These are phyloP conservation scores for Archilochus colubris DNA, from an alignment of 2,113 vertebrate genomes.

Conservation along the genomic window DNA sequence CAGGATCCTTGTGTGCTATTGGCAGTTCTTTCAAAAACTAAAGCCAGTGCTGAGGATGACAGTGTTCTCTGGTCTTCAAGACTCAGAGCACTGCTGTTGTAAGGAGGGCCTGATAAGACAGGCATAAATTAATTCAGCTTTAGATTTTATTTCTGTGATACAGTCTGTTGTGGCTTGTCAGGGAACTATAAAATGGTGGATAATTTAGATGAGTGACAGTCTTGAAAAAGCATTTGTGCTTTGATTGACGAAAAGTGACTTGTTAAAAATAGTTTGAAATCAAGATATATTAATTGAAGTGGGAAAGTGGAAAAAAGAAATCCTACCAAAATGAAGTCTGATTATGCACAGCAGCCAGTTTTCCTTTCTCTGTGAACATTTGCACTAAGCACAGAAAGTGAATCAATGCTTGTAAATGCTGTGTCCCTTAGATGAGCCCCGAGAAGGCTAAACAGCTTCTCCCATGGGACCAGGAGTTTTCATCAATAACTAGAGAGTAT, in stretches of 20 bases:
- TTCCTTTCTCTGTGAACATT: conserved; percentile 7
- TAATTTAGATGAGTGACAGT: conserved; percentile 2
- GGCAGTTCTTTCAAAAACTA: neutral
- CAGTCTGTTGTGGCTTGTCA: neutral
- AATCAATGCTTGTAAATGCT: conserved; percentile 16
- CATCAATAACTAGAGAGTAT: neutral
- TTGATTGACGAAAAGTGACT: conserved; percentile 13
- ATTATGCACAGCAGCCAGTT: neutral
- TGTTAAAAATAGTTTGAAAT: conserved; percentile 46
- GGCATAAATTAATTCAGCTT: neutral
- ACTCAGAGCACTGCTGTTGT: neutral
- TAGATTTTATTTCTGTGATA: neutral
- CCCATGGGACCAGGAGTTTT: neutral
- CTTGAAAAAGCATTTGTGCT: neutral
- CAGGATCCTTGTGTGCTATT: neutral
- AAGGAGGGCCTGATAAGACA: neutral
- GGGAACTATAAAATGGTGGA: neutral
- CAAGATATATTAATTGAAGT: conserved; percentile 9
- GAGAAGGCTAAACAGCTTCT: neutral
- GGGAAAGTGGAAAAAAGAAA: neutral
- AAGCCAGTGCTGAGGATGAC: neutral
- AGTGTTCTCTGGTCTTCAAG: neutral
- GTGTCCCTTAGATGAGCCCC: neutral
- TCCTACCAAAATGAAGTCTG: neutral
- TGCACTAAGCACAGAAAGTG: neutral